A percentile compares a stretch with the other conserved stretches of the same genome.
Evolutionary conservation across 2,113 vertebrate genomes (phyloP).

Genomic region (Callipepla squamata): DNA sequence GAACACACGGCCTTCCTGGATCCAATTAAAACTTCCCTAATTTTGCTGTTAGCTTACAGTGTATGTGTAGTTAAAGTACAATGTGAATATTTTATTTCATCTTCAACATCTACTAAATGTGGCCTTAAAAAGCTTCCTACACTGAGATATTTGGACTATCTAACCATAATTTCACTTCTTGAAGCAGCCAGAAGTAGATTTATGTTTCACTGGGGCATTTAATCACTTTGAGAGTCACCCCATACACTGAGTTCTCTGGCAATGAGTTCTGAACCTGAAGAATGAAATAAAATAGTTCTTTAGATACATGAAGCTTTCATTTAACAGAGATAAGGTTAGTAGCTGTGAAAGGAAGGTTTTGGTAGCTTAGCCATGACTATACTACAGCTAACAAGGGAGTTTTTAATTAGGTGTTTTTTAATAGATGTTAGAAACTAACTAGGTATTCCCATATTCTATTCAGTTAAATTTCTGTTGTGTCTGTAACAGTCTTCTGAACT

Average conservation of each 20-base stretch:
- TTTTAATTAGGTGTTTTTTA: neutral
- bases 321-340: neutral
- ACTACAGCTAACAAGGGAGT: neutral
- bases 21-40: neutral
- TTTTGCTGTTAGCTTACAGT: neutral
- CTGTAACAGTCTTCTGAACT: neutral
- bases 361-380: neutral
- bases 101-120: neutral
- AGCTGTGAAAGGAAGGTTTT: neutral
- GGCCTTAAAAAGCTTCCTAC: neutral
- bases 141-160: neutral
- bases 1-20: neutral
- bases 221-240: accelerated
- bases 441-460: neutral
- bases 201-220: neutral
- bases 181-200: neutral
- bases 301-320: neutral
- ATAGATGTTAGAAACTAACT: neutral
- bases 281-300: neutral
- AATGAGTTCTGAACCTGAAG: neutral
- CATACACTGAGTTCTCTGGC: neutral
- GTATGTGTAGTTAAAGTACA: neutral
- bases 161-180: neutral
- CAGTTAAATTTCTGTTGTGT: neutral
- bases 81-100: neutral